A percentile compares a stretch with the other conserved stretches of the same genome.
phyloP scores from a whole-genome alignment of 2,888 invertebrate genomes.

The Caenorhabditis panamensis region DNA sequence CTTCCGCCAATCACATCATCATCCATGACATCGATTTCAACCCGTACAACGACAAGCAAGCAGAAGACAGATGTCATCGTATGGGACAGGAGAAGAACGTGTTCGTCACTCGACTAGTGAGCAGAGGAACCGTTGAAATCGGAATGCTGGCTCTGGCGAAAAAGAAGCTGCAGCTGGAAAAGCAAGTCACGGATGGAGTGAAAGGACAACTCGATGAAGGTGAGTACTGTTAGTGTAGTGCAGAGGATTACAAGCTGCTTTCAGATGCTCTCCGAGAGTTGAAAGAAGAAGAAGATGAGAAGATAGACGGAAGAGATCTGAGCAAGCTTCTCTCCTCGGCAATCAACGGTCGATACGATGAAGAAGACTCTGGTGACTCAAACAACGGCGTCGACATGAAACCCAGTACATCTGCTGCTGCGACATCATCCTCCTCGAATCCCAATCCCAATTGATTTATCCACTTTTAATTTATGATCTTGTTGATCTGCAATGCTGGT shows the following conservation, averaged over 20 bases:
- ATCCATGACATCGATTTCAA: conserved; percentile 98
- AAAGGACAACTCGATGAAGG: conserved; percentile 67
- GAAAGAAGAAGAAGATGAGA: conserved; percentile 52
- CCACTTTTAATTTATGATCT: background rate
- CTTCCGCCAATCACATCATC: conserved; percentile 94
- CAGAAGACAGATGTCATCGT: conserved; percentile 86
- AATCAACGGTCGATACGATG: conserved; percentile 50
- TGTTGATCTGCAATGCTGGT: conserved; percentile 12
- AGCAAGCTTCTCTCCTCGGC: conserved; percentile 62
- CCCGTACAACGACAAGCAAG: conserved; percentile 97
- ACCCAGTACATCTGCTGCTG: too few species aligned
- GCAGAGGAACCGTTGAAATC: conserved; percentile 85
- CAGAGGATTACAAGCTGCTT: background rate
- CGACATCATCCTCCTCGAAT: conserved; percentile 1
- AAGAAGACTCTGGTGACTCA: conserved; percentile 54
- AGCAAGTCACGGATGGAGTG: conserved; percentile 86
- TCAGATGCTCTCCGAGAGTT: conserved; percentile 51
- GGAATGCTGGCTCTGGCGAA: conserved; percentile 92
- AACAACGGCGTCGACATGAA: conserved; percentile 22
- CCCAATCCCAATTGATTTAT: conserved; percentile 25
- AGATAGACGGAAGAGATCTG: conserved; percentile 44
- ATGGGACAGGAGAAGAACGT: conserved; percentile 84
- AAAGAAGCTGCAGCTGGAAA: conserved; percentile 92
- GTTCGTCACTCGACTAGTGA: conserved; percentile 89
- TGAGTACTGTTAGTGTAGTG: background rate